Evolutionary conservation across 2,888 invertebrate species (phyloP), one percentile per base, ranked within the genome.

Genomic region (Mantis religiosa): DNA sequence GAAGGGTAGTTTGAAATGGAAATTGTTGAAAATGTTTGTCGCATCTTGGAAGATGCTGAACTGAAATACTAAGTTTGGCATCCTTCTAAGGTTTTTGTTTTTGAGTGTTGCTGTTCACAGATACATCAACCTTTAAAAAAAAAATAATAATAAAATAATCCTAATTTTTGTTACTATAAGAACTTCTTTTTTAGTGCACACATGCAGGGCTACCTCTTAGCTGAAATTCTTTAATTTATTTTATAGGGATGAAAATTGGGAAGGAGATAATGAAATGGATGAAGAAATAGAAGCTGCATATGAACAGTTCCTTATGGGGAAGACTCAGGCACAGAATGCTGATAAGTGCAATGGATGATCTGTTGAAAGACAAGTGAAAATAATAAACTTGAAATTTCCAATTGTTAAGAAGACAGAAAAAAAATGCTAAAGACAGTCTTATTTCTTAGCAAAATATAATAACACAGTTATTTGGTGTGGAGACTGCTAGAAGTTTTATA

Each of bases 211-310:
- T 12, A 41, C 6, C 9, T 12, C 41, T 12, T 41, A 41, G 12
- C 20, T 71, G 4, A 20, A 20, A 20, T 0, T n/a, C n/a, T n/a
- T n/a, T n/a, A 7, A 4, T 1, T 20, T 81, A 85, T 89, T 88
- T 90, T 88, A 91, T 91, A 71, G 90, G 93, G 93, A 30, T 28
- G 82, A 82, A 34, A 41, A 27, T 41, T 93, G 92, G 91, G 94
- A 95, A 91, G 93, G 94, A 71, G 95, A 95, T 91, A 94, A 94
- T 8, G 95, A 95, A 93, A 95, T 95, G 95, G 95, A 95, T 90
- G 94, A 95, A 91, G 95, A 95, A 92, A 94, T 95, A 91, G 94
- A 94, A 91, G 94, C 93, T 89, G 95, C 94, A 89, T 95, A 94
- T 92, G 93, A 94, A 91, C 93, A 94, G 92, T 95, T 95, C 92